Base-by-base conservation (phyloP, 2,888 invertebrate genomes). In the Platerodrilus igneus region DNA sequence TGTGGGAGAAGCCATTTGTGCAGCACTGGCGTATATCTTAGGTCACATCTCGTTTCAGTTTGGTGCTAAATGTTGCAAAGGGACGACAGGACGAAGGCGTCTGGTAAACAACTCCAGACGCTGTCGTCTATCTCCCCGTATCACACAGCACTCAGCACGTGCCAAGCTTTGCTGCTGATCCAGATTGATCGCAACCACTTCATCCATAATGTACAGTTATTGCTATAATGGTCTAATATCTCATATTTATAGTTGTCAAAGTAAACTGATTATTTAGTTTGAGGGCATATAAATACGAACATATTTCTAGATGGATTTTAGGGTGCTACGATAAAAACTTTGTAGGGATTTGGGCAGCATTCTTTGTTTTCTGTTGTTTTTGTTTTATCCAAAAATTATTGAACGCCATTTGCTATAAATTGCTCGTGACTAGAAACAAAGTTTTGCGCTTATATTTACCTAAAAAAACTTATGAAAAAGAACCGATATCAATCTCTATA, bases 191-290 rank as follows among this genome's bases (percentile, higher is more conserved):
- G 45, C 21, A 29, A 33, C 45, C 37, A 45, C 36, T 42, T 50
- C 46, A 51, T 51, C 50, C 39, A 42, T 51, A 51, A 51, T 50
- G 48, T 46, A 51, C 44, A 45, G 51, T 51, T 51, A 51, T 50
- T 48, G 51, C 47, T 47, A 47, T 51, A 51, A 48, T 45, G 34
- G 48, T 40, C 28, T 36, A 42, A 41, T 50, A 51, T 51, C 46
- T 50, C 46, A 51, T 47, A 51, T 51, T 51, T 51, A 51, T 42
- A 46, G 44, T 37, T 35, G 23, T 20, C 45, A 39, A 39, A 38
- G 37, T 32, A 45, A 45, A 40, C 40, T 41, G 45, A 40, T 45
- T 37, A 45, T 41, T 44, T 44, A 36, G 27, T 36, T 41, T 36
- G 30, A 16, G 35, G 30, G 18, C 13, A 29, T 25, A 27, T 15